phyloP scores from a whole-genome alignment of 1,140 invertebrate genomes.

The Magallana gigas region DNA sequence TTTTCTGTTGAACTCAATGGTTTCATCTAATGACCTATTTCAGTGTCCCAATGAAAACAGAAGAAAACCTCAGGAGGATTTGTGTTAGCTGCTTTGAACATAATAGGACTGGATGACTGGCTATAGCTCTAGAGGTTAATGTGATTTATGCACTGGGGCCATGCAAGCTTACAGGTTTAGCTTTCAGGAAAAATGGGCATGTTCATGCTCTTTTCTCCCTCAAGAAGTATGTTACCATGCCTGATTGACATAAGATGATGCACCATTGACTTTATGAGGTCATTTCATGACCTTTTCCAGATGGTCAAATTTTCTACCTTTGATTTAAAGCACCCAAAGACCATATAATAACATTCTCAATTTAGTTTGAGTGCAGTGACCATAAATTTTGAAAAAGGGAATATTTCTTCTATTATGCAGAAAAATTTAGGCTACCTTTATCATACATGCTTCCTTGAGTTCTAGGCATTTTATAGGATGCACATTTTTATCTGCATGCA shows the following conservation, averaged over 20 bases:
- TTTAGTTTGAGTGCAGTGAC: too few species aligned
- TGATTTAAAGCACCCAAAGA: too few species aligned
- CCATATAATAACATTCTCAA: not conserved
- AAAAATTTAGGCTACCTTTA: too few species aligned
- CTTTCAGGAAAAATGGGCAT: not conserved
- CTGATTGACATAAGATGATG: not conserved
- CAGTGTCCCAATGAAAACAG: too few species aligned
- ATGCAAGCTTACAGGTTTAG: not conserved
- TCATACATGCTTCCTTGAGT: too few species aligned
- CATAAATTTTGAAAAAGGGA: too few species aligned
- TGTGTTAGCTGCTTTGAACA: not conserved
- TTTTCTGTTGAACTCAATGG: not conserved
- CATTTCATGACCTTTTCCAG: not conserved
- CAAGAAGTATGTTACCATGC: not conserved
- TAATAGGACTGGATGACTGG: not conserved
- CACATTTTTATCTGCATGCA: too few species aligned
- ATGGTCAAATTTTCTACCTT: not conserved
- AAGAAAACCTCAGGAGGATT: too few species aligned
- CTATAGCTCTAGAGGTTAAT: not conserved
- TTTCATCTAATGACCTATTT: not conserved
- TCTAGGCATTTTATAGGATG: too few species aligned
- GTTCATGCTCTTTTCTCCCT: not conserved
- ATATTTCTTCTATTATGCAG: too few species aligned
- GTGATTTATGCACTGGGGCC: not conserved
- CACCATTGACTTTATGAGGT: not conserved